These are phyloP conservation scores for Tetranychus cinnabarinus DNA, from an alignment of 1,140 invertebrate genomes.

Conservation along the genomic window DNA sequence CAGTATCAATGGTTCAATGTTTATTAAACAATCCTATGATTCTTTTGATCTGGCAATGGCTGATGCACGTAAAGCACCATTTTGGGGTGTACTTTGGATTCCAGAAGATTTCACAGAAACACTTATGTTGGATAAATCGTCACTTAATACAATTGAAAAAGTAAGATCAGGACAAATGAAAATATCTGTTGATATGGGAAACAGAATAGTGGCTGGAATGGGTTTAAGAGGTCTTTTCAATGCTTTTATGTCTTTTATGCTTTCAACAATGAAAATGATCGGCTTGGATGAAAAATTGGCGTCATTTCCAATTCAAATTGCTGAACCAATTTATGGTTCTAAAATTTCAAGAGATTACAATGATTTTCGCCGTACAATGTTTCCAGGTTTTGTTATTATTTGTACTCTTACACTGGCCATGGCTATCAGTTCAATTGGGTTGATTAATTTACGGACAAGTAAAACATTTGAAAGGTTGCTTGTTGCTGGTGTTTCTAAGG, in stretches of 20 bases:
- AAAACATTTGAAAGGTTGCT: slow-evolving; percentile 62
- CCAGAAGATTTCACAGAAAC: not conserved
- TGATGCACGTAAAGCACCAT: not conserved
- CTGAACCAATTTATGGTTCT: slow-evolving; percentile 58
- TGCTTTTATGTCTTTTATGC: slow-evolving; percentile 10
- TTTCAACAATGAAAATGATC: slow-evolving; percentile 4
- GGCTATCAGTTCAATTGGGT: slow-evolving; percentile 63
- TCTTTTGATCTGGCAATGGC: not conserved
- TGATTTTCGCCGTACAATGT: slow-evolving; percentile 45
- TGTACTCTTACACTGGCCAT: slow-evolving; percentile 88
- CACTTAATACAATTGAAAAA: not conserved
- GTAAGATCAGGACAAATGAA: not conserved
- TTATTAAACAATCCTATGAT: not conserved
- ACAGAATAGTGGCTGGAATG: not conserved
- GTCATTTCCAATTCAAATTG: slow-evolving; percentile 31
- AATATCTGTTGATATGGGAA: not conserved
- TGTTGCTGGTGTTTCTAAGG: slow-evolving; percentile 55
- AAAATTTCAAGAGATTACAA: slow-evolving; percentile 38
- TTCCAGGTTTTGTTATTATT: slow-evolving; percentile 24
- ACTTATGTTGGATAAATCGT: not conserved
- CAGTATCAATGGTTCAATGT: not conserved
- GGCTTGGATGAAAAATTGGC: not conserved
- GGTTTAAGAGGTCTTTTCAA: not conserved
- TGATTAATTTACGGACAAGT: slow-evolving; percentile 74
- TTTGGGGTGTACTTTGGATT: not conserved